These are phyloP conservation scores for Halcyon malimbica DNA, from an alignment of 2,113 vertebrate genomes.

Conservation along the genomic window DNA sequence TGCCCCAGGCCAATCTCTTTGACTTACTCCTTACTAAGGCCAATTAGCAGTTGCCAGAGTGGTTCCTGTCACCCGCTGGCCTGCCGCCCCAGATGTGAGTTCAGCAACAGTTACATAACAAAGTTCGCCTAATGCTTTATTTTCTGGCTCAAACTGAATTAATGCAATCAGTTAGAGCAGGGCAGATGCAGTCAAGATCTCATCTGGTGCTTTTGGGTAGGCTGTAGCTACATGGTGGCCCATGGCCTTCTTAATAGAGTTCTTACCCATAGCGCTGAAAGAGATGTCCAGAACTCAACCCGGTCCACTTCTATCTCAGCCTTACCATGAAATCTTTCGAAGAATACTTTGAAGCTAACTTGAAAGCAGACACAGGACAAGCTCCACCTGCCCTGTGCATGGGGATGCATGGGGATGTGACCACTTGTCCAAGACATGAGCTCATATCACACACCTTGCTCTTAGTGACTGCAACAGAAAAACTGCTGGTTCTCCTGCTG, in stretches of 20 bases:
- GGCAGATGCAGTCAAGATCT: not conserved
- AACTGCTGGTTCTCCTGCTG: not conserved
- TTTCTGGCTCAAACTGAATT: not conserved
- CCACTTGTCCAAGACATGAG: not conserved
- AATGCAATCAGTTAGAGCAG: not conserved
- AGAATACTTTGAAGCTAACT: not conserved
- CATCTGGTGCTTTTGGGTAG: not conserved
- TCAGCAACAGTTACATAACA: conserved; percentile 25
- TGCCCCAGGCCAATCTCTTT: conserved; percentile 45
- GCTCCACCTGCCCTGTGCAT: not conserved
- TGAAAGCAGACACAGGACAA: not conserved
- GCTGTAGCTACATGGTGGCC: not conserved
- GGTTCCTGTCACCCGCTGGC: conserved; percentile 48
- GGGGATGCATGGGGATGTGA: not conserved
- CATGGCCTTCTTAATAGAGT: not conserved
- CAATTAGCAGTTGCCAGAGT: conserved; percentile 54
- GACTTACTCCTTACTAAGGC: conserved; percentile 40
- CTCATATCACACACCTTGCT: not conserved
- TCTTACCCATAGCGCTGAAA: not conserved
- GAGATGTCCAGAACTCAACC: not conserved
- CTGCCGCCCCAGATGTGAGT: not conserved
- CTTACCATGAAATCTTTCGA: not conserved
- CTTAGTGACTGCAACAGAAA: not conserved
- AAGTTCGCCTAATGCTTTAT: not conserved
- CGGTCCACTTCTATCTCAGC: not conserved